These are phyloP conservation scores for Datnioides undecimradiatus DNA, from an alignment of 2,113 vertebrate genomes.

Conservation along the genomic window DNA sequence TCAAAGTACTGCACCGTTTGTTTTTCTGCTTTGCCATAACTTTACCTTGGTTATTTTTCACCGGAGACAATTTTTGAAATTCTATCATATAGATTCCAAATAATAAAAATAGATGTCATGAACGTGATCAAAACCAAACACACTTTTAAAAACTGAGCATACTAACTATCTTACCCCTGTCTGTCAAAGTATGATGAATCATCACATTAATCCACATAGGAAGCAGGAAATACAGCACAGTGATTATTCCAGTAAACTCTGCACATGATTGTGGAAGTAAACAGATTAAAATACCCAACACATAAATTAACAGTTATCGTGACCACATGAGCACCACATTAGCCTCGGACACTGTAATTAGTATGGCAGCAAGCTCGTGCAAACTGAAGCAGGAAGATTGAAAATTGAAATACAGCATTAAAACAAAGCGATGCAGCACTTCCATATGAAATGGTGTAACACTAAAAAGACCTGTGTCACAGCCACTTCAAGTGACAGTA, in stretches of 20 bases:
- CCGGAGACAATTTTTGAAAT: no score
- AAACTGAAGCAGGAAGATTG: not conserved
- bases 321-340: not conserved
- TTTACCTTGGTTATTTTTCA: no score
- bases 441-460: not conserved
- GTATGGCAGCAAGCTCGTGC: no score
- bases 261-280: not conserved
- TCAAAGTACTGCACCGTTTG: not conserved
- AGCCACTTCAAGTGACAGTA: not conserved
- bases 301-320: not conserved
- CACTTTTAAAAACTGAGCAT: no score
- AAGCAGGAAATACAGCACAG: not conserved
- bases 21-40: no score
- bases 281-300: not conserved
- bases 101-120: no score
- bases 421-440: conserved; percentile 1
- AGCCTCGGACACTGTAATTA: not conserved
- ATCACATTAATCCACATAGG: not conserved
- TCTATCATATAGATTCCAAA: no score
- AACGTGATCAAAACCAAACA: not conserved
- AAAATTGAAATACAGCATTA: not conserved
- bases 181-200: no score
- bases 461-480: not conserved
- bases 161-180: no score
- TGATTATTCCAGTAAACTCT: not conserved